These are phyloP conservation scores for Pangasianodon hypophthalmus DNA, from an alignment of 2,113 vertebrate genomes.

Conservation along the genomic window DNA sequence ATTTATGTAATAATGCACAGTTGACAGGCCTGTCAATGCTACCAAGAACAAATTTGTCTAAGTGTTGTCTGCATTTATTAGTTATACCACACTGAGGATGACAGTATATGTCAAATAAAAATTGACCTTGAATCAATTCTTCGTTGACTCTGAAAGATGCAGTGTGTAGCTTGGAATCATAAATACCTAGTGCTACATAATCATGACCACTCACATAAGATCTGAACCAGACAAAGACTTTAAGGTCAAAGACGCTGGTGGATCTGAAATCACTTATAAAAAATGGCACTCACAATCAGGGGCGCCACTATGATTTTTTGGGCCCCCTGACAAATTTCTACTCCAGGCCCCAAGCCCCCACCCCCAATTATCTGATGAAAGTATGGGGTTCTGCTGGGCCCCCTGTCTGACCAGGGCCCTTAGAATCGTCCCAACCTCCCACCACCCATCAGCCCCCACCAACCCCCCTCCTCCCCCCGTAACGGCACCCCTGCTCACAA, in stretches of 20 bases:
- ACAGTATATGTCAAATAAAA: not conserved
- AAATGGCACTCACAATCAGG: not conserved
- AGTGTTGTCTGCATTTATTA: not conserved
- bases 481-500: not conserved
- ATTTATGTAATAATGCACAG: not conserved
- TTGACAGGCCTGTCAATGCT: not conserved
- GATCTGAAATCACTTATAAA: not conserved
- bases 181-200: not conserved
- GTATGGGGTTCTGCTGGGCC: no score
- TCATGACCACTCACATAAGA: not conserved
- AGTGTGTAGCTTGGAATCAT: not conserved
- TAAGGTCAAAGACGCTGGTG: not conserved
- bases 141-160: not conserved
- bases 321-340: no score
- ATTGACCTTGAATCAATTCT: conserved; percentile 1
- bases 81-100: not conserved
- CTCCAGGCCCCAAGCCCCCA: no score
- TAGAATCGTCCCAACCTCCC: no score
- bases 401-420: no score
- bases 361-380: no score
- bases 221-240: not conserved
- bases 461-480: no score
- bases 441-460: no score
- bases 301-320: no score
- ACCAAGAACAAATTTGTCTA: not conserved